Conservation (phyloP, 1,140 invertebrate species). For the Heliconius congener region DNA sequence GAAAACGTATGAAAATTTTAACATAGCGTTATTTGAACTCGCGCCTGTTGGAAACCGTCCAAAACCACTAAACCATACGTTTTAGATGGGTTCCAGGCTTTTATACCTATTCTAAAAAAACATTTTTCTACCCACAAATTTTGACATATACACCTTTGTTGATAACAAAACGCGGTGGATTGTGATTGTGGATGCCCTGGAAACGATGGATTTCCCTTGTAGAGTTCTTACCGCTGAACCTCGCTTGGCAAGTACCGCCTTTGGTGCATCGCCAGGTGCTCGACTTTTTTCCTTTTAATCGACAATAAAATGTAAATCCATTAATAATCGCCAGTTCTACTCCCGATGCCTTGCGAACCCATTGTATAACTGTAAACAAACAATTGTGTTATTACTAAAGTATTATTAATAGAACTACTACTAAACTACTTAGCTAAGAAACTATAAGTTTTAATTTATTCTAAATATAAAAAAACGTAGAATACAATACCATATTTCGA, state of each 20-base stretch:
- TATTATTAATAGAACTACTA: neutral
- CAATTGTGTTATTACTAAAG: neutral
- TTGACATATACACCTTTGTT: slow-evolving; percentile 33
- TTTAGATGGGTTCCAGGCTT: too few species aligned
- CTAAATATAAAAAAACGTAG: too few species aligned
- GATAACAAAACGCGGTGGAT: slow-evolving; percentile 28
- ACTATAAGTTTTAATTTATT: neutral
- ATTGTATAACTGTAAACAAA: neutral
- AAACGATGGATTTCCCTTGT: slow-evolving; percentile 16
- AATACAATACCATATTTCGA: too few species aligned
- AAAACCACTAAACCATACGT: too few species aligned
- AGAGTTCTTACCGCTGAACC: slow-evolving; percentile 23
- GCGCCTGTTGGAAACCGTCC: too few species aligned
- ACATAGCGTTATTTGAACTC: too few species aligned
- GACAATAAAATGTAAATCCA: slow-evolving; percentile 40
- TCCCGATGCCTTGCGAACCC: neutral
- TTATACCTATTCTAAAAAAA: too few species aligned
- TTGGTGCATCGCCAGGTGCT: slow-evolving; percentile 39
- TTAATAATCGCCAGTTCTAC: slow-evolving; percentile 32
- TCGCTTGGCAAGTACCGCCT: slow-evolving; percentile 26
- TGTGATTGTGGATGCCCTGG: slow-evolving; percentile 32
- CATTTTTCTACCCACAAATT: neutral
- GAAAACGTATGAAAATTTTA: too few species aligned
- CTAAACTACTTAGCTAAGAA: neutral
- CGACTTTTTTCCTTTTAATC: neutral